phyloP scores from a whole-genome alignment of 2,113 vertebrate species.

The Brachyhypopomus gauderio region DNA sequence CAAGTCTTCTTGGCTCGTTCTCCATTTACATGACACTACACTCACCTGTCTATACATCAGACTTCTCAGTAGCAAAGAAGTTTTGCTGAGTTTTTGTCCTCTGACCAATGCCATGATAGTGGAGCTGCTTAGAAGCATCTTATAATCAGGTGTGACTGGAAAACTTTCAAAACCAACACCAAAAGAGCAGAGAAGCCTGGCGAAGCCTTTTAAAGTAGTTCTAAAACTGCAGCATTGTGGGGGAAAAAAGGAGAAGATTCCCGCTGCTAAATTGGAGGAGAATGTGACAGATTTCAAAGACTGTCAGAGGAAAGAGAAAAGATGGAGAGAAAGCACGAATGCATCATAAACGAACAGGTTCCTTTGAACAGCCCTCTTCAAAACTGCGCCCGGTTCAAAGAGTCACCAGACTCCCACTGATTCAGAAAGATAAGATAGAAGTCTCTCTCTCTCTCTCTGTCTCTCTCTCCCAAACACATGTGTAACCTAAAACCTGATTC shows the following conservation, averaged over 20 bases:
- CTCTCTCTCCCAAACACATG: conserved; percentile 28
- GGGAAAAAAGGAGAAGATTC: conserved; percentile 69
- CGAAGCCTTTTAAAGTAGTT: conserved; percentile 23
- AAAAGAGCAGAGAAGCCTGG: background rate
- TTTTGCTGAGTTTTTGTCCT: background rate
- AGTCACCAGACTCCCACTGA: conserved; percentile 87
- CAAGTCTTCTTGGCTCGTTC: no score
- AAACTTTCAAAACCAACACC: conserved; percentile 25
- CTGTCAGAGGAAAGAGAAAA: conserved; percentile 75
- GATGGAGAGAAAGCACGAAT: conserved; percentile 82
- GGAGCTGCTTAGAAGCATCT: conserved; percentile 3
- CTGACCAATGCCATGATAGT: background rate
- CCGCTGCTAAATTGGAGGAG: conserved; percentile 91
- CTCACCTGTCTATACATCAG: no score
- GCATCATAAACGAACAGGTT: conserved; percentile 93
- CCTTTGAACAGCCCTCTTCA: conserved; percentile 87
- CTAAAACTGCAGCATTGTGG: conserved; percentile 39
- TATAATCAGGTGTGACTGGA: conserved; percentile 30
- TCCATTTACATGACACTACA: no score
- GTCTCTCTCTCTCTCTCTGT: conserved; percentile 69
- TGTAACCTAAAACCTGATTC: conserved; percentile 7
- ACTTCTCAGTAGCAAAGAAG: no score
- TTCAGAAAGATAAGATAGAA: conserved; percentile 79
- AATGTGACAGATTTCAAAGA: conserved; percentile 97
- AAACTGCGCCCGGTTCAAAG: conserved; percentile 93